phyloP scores from a whole-genome alignment of 2,888 invertebrate species.

The Gortyna flavago region DNA sequence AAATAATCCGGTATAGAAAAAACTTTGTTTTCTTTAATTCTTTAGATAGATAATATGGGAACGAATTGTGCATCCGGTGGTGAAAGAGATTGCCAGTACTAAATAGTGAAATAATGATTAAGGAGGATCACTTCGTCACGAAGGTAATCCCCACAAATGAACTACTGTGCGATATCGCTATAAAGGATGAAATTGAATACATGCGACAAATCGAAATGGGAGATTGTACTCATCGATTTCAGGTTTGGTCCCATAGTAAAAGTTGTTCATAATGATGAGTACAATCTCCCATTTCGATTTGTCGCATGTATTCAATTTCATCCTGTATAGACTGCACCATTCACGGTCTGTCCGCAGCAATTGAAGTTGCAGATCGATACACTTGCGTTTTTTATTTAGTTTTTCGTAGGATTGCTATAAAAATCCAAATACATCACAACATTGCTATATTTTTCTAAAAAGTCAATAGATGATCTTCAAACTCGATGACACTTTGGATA shows the following conservation, averaged over 20 bases:
- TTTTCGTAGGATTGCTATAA: not conserved
- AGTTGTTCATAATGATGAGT: too few relatives aligned
- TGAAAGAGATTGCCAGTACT: not conserved
- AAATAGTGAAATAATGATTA: not conserved
- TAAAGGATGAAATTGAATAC: too few relatives aligned
- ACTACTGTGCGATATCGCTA: not conserved
- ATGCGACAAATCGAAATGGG: too few relatives aligned
- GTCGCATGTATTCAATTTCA: too few relatives aligned
- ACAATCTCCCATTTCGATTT: too few relatives aligned
- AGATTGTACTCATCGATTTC: too few relatives aligned
- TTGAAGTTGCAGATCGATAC: not conserved
- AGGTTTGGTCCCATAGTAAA: too few relatives aligned
- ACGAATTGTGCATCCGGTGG: not conserved
- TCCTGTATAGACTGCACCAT: too few relatives aligned
- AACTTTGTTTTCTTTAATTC: not conserved
- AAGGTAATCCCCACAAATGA: not conserved
- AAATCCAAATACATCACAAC: not conserved
- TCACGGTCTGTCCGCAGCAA: not conserved
- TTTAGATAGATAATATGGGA: not conserved
- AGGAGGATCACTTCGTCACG: not conserved
- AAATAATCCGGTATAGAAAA: too few relatives aligned
- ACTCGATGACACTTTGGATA: conserved; percentile 22
- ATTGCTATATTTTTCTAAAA: not conserved
- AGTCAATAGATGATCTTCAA: not conserved
- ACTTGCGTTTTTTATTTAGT: not conserved